Base-by-base conservation (phyloP, 2,797 vertebrate genomes). In the Siniperca obscura region DNA sequence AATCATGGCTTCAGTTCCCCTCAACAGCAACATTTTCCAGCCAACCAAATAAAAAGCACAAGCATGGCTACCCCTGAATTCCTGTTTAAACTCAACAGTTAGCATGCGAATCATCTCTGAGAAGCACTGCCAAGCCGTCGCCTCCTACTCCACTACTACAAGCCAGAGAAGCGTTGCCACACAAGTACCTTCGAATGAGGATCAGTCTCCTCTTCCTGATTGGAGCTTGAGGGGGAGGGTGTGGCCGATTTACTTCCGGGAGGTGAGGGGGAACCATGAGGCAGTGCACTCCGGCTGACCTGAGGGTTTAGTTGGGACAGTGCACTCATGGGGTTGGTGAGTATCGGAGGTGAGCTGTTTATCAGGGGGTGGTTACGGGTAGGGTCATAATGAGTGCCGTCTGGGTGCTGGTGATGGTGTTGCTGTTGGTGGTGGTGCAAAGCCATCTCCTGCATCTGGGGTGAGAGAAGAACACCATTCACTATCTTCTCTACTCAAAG, bases 201-300 rank as follows among this genome's bases (percentile, higher is more conserved):
- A 94, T 99, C 98, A 8, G 96, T 96, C 92, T 99, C 98, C 95
- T 99, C 98, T 95, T 99, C 98, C 96, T 99, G 98, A 88, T 97
- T 97, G 86, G 98, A 99, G 87, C 98, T 98, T 84, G 98, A 99
- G 93, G 98, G 98, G 84, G 98, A 99, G 71, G 98, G 98, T 34
- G 98, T 99, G 56, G 98, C 98, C 46, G 98, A 99, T 92, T 99
- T 99, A 95, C 98, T 99, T 89, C 98, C 98, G 0, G 98, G 97
- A 90, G 98, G 98, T 0, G 98, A 99, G 27, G 98, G 98, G 90
- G 98, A 99, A 85, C 98, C 96, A 46, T 98, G 98, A 90, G 97
- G 92, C 75, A 96, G 95, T 84, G 96, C 81, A 1, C 95, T 96
- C 57, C 97, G 93, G 85, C 97, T 97, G 96, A 98, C 97, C 95